phyloP scores from a whole-genome alignment of 2,888 invertebrate genomes.

The Limnephilus marmoratus region DNA sequence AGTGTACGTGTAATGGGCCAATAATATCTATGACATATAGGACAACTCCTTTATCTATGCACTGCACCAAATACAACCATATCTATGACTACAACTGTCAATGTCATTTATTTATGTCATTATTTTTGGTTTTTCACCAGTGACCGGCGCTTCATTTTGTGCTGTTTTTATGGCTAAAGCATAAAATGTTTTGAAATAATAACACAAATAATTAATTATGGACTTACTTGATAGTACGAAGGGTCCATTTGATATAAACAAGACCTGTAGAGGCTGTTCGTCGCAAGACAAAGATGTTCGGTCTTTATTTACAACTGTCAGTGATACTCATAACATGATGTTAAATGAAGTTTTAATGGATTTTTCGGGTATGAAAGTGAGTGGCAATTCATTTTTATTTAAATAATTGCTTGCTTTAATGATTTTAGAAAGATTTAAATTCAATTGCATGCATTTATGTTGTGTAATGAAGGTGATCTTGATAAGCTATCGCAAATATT shows the following conservation, averaged over 20 bases:
- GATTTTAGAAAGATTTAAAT: not conserved
- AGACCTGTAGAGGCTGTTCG: constrained; percentile 54
- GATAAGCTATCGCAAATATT: not conserved
- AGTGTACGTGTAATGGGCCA: too few species aligned
- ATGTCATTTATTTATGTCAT: too few species aligned
- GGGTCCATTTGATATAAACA: constrained; percentile 10
- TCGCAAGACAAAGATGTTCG: constrained; percentile 33
- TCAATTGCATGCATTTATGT: not conserved
- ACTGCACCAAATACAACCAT: too few species aligned
- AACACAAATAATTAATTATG: not conserved
- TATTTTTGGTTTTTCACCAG: too few species aligned
- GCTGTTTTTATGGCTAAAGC: not conserved
- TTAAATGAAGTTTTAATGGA: constrained; percentile 33
- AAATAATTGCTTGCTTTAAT: constrained; percentile 2
- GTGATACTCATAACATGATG: not conserved
- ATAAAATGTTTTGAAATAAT: not conserved
- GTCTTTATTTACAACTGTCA: constrained; percentile 38
- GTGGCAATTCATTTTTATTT: not conserved
- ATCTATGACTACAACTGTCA: not conserved
- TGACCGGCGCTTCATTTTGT: not conserved
- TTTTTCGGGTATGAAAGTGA: constrained; percentile 49
- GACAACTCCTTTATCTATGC: too few species aligned
- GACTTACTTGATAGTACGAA: not conserved
- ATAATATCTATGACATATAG: too few species aligned
- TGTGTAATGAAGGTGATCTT: not conserved